Percentiles rank a stretch among this genome's conserved stretches.
Evolutionary conservation across 1,140 invertebrate genomes (phyloP).

Genomic region (Choristoneura fumiferana): DNA sequence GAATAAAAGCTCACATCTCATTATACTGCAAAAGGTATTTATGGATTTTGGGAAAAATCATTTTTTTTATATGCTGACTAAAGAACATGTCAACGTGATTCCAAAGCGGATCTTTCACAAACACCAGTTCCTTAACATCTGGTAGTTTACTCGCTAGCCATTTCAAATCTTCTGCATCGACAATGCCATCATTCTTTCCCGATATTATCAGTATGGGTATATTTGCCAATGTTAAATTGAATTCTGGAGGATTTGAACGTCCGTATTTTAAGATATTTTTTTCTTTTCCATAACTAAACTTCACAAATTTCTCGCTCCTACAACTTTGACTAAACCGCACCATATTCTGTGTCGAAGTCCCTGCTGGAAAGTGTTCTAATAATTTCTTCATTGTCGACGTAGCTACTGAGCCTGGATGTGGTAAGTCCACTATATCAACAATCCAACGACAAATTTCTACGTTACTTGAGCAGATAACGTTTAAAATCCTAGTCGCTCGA

Average conservation of each 20-base stretch:
- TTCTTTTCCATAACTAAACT: conserved; percentile 12
- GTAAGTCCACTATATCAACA: not conserved
- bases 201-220: not conserved
- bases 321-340: not conserved
- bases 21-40: not conserved
- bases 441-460: not conserved
- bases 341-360: conserved; percentile 6
- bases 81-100: conserved; percentile 16
- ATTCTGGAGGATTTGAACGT: not conserved
- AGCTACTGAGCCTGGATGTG: conserved; percentile 7
- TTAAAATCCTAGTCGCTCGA: not conserved
- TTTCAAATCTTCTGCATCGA: not conserved
- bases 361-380: not conserved
- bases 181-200: conserved; percentile 1
- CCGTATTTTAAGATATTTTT: conserved; percentile 2
- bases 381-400: not conserved
- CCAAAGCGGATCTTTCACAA: conserved; percentile 2
- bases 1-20: not conserved
- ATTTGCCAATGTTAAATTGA: not conserved
- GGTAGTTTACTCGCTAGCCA: conserved; percentile 10
- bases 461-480: not conserved
- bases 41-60: not conserved
- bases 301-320: conserved; percentile 3
- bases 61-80: conserved; percentile 3
- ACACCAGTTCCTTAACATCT: not conserved